Evolutionary conservation across 2,113 vertebrate species (phyloP), one percentile per base, ranked within the genome.

Genomic region (Saccopteryx leptura): DNA sequence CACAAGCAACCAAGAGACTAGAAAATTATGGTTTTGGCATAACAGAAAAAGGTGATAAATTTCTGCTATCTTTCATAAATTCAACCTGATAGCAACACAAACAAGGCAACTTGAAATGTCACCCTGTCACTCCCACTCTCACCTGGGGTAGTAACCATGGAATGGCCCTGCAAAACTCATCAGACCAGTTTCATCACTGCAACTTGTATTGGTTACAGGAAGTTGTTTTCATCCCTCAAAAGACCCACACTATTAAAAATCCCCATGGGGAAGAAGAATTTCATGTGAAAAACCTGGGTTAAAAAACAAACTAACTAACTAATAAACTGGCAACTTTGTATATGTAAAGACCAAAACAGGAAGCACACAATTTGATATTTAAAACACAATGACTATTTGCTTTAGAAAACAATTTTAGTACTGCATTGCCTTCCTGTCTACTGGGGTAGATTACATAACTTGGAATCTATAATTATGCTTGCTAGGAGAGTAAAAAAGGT

Each of bases 21-120:
- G 79, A 94, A 97, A 97, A 97, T 96, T 80, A 90, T 69, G 65
- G 72, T 91, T 95, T 86, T 18, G 71, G 89, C 91, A 91, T 48
- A 83, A 93, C 88, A 91, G 82, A 63, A 28, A 93, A 66, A 68
- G 93, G 65, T 50, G 48, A 96, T 96, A 94, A 88, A 96, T 97
- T 88, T 93, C 81, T 6, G 31, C 85, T 72, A n/a, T 54, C 94
- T 93, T 96, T 96, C 94, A 96, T 96, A 95, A 96, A 96, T 96
- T 91, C 79, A 93, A 63, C 46, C 31, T 63, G 80, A 92, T 60
- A 15, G 90, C 72, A 93, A 92, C 94, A 88, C 60, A 88, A 93
- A 91, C 3, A 0, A 71, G 65, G 15, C 85, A 78, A 82, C 23
- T 63, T 92, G 74, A 97, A 95, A 91, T 96, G 93, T 72, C 92